phyloP scores from a whole-genome alignment of 1,140 invertebrate genomes.

The Drosophila murphyi region DNA sequence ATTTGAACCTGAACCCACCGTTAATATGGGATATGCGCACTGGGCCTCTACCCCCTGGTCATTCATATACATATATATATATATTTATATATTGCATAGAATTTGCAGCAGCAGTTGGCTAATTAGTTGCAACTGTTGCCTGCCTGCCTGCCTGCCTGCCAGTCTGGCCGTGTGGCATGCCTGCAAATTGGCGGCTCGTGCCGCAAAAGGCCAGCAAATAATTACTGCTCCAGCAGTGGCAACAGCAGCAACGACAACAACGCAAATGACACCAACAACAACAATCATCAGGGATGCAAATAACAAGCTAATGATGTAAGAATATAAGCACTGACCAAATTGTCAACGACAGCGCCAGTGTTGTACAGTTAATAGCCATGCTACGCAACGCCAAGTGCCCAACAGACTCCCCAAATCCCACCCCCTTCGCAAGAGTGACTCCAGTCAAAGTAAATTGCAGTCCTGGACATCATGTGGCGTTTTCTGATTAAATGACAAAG shows the following conservation, averaged over 20 bases:
- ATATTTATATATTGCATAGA: conserved; percentile 53
- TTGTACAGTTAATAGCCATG: conserved; percentile 47
- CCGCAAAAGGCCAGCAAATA: conserved; percentile 65
- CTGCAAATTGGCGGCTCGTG: conserved; percentile 71
- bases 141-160: not conserved
- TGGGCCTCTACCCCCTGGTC: conserved; percentile 1
- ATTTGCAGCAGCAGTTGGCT: conserved; percentile 71
- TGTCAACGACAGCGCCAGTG: conserved; percentile 71
- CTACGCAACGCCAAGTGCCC: conserved; percentile 19
- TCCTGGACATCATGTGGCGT: conserved; percentile 72
- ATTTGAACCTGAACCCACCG: conserved; percentile 78
- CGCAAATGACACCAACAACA: not conserved
- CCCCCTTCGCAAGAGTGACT: not conserved
- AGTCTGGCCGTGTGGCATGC: conserved; percentile 14
- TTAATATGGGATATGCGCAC: conserved; percentile 49
- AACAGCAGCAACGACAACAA: conserved; percentile 3
- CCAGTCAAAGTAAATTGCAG: conserved; percentile 23
- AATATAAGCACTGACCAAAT: conserved; percentile 79
- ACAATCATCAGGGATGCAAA: conserved; percentile 62
- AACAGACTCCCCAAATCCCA: not conserved
- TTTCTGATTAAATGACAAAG: conserved; percentile 82
- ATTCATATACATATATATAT: not conserved
- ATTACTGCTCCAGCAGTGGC: conserved; percentile 37
- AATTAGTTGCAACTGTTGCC: conserved; percentile 80
- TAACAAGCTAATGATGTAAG: conserved; percentile 82